These are phyloP conservation scores for Chromis chromis DNA, from an alignment of 2,797 vertebrate genomes.

Conservation along the genomic window DNA sequence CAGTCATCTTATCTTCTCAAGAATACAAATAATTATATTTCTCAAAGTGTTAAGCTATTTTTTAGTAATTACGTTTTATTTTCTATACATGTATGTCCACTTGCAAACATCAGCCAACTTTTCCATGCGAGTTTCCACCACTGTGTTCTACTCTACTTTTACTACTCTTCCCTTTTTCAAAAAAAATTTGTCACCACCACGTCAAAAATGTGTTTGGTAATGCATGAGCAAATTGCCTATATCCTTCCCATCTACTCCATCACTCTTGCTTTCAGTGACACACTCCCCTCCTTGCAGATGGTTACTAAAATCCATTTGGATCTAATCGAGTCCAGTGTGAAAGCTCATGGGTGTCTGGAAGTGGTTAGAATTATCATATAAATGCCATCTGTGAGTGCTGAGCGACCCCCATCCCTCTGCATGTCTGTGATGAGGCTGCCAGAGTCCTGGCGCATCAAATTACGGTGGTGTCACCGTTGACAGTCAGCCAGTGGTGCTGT, in stretches of 20 bases:
- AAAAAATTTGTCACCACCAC: slow-evolving; percentile 19
- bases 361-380: slow-evolving; percentile 81
- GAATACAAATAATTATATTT: neutral
- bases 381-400: slow-evolving; percentile 78
- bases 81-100: slow-evolving; percentile 5
- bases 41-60: neutral
- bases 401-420: slow-evolving; percentile 57
- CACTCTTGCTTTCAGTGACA: slow-evolving; percentile 57
- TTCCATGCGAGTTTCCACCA: slow-evolving; percentile 1
- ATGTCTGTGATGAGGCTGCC: slow-evolving; percentile 77
- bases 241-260: slow-evolving; percentile 57
- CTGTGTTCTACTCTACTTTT: slow-evolving; percentile 10
- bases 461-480: slow-evolving; percentile 71
- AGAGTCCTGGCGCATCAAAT: slow-evolving; percentile 75
- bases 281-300: slow-evolving; percentile 64
- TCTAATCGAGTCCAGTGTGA: slow-evolving; percentile 74
- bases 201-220: slow-evolving; percentile 59
- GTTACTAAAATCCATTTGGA: slow-evolving; percentile 77
- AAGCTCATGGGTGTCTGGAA: slow-evolving; percentile 73
- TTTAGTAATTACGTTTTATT: neutral
- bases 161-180: neutral
- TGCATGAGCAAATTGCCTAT: slow-evolving; percentile 65
- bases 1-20: neutral
- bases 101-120: neutral
- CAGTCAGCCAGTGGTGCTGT: slow-evolving; percentile 56